A percentile compares a stretch with the other conserved stretches of the same genome.
phyloP scores from a whole-genome alignment of 2,888 invertebrate species.

The Sthenelais limicola region DNA sequence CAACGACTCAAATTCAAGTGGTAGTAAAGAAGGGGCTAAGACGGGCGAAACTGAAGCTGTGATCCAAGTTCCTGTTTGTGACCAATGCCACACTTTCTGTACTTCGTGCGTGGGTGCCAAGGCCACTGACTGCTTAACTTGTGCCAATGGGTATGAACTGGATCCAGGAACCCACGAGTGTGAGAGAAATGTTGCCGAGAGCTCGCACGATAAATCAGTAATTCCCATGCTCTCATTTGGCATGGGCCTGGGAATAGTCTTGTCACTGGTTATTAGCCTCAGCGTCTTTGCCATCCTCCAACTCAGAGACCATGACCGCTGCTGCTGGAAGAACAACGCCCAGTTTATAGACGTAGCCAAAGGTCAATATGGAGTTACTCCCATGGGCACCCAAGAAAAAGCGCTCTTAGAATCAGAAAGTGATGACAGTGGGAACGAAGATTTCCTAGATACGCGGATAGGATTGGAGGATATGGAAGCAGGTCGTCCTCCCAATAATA shows the following conservation, averaged over 20 bases:
- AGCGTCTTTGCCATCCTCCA: constrained; percentile 13
- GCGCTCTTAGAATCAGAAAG: constrained; percentile 15
- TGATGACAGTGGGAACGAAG: constrained; percentile 11
- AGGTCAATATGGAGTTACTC: constrained; percentile 11
- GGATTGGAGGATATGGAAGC: no score
- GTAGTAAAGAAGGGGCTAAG: no score
- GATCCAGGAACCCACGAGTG: neutral
- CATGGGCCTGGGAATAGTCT: neutral
- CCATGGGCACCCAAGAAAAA: no score
- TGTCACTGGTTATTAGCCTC: neutral
- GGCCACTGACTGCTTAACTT: constrained; percentile 9
- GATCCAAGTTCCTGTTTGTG: constrained; percentile 3
- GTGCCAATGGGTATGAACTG: constrained; percentile 19
- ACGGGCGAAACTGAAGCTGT: no score
- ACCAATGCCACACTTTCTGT: constrained; percentile 19
- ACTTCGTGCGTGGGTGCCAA: neutral
- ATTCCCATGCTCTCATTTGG: neutral
- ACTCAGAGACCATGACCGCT: constrained; percentile 8
- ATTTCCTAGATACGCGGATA: no score
- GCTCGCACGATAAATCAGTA: neutral
- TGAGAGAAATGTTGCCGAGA: neutral
- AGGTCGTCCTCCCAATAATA: no score
- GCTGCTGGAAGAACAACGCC: constrained; percentile 4
- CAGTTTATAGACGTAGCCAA: neutral
- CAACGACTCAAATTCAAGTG: no score